A percentile compares a stretch with the other conserved stretches of the same genome.
phyloP scores from a whole-genome alignment of 2,888 invertebrate genomes.

The Microchrysa polita region DNA sequence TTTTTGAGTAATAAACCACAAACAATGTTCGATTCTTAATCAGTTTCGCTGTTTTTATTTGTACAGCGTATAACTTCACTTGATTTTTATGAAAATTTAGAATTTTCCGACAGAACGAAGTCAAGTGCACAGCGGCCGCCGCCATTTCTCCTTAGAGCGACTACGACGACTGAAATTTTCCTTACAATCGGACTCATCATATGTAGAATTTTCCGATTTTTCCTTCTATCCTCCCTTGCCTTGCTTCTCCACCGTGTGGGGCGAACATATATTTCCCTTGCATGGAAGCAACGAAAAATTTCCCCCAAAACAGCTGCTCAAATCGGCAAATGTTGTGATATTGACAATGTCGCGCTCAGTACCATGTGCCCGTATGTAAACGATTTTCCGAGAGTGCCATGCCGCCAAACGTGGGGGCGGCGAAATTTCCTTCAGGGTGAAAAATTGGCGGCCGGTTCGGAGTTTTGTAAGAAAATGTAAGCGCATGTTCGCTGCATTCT shows the following conservation, averaged over 20 bases:
- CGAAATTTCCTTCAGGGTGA: neutral
- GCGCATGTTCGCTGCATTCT: neutral
- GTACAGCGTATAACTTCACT: constrained; percentile 63
- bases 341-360: neutral
- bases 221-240: neutral
- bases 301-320: constrained; percentile 38
- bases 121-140: constrained; percentile 16
- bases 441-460: neutral
- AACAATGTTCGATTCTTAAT: constrained; percentile 51
- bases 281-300: constrained; percentile 12
- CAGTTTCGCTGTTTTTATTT: constrained; percentile 64
- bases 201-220: constrained; percentile 35
- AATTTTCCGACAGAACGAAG: constrained; percentile 23
- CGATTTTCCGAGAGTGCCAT: neutral
- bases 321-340: constrained; percentile 2
- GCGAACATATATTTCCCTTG: constrained; percentile 19
- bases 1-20: constrained; percentile 21
- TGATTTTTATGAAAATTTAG: constrained; percentile 64
- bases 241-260: neutral
- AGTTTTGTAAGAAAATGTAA: neutral
- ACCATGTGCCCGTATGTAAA: neutral
- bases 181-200: constrained; percentile 37
- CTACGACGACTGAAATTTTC: constrained; percentile 43
- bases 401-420: neutral
- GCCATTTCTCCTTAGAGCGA: constrained; percentile 41